Base-by-base conservation (phyloP, 2,888 invertebrate species). In the Latrodectus elegans region DNA sequence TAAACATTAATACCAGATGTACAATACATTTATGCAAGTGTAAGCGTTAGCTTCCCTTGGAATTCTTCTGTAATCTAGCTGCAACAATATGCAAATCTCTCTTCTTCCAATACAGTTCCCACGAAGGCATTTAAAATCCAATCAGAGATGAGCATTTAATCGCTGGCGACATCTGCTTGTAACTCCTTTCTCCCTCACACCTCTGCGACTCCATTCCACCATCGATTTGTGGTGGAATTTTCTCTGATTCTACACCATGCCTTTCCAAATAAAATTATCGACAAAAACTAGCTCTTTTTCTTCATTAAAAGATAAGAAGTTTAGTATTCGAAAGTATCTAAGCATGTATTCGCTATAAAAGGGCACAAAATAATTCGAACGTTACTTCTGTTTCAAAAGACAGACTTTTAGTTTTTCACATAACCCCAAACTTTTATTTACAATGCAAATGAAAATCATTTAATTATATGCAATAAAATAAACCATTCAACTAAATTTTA, bases 121-220 rank as follows among this genome's bases (percentile, higher is more conserved):
- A 55, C 26, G 55, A 38, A 53, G 71, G 68, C 79, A 71, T 79
- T 79, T 79, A 79, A 79, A 79, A 71, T 55, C 79, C 60, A 79
- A 79, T 79, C 79, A 79, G 60, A 60, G 60, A 79, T 79, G 79
- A n/a, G 79, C 49, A 71, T 79, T 79, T 70, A 71, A 79, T 79
- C 52, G 70, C 60, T 26, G n/a, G 71, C 49, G 71, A 79, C 79
- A 79, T 70, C 79, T 79, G 79, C 55, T 8, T n/a, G 11, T 15
- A 15, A n/a, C n/a, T 60, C 11, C 14, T 3, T 6, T 11, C 4
- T 11, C 12, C 60, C 12, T 6, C 60, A 60, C n/a, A 6, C 10
- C 60, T 60, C 11, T 60, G 22, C 14, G n/a, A 60, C 60, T 38
- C 38, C 38, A 38, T 38, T 38, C 38, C 38, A 1, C 38, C 38